phyloP scores from a whole-genome alignment of 2,797 vertebrate species.

The Melanotaenia parkinsoni region DNA sequence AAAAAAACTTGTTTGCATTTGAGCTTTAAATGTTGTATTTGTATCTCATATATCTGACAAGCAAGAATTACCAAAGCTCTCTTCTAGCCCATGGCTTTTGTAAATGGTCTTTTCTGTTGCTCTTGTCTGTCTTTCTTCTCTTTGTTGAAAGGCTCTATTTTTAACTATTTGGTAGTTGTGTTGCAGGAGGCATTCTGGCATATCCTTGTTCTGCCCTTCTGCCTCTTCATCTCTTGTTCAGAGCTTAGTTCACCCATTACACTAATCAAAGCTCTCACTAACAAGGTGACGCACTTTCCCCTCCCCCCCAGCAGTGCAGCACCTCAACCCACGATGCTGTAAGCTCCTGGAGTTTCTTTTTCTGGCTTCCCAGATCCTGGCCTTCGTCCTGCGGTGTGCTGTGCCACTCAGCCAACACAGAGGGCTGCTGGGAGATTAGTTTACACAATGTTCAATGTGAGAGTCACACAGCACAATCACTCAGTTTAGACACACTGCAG shows the following conservation, averaged over 20 bases:
- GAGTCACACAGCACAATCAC: conserved; percentile 56
- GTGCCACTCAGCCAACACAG: conserved; percentile 38
- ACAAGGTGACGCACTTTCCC: conserved; percentile 70
- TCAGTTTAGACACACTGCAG: conserved; percentile 56
- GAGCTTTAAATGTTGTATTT: neutral
- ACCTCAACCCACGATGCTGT: conserved; percentile 50
- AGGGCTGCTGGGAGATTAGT: conserved; percentile 72
- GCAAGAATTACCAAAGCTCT: conserved; percentile 11
- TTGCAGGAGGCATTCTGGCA: conserved; percentile 18
- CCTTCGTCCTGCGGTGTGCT: conserved; percentile 51
- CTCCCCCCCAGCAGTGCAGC: conserved; percentile 20
- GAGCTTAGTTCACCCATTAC: conserved; percentile 63
- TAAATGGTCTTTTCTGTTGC: conserved; percentile 8
- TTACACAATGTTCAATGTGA: conserved; percentile 54
- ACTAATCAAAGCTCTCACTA: conserved; percentile 70
- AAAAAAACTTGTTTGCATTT: no score
- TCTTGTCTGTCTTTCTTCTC: conserved; percentile 12
- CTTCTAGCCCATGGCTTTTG: neutral
- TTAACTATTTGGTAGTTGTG: conserved; percentile 18
- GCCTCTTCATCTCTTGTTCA: conserved; percentile 41
- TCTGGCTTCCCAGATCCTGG: conserved; percentile 66
- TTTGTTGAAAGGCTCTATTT: conserved; percentile 26
- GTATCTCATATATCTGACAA: conserved; percentile 17
- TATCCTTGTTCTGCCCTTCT: conserved; percentile 15
- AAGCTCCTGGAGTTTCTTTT: conserved; percentile 81